Base-by-base conservation (phyloP, 2,797 vertebrate genomes). In the Paratrypauchen microcephalus region DNA sequence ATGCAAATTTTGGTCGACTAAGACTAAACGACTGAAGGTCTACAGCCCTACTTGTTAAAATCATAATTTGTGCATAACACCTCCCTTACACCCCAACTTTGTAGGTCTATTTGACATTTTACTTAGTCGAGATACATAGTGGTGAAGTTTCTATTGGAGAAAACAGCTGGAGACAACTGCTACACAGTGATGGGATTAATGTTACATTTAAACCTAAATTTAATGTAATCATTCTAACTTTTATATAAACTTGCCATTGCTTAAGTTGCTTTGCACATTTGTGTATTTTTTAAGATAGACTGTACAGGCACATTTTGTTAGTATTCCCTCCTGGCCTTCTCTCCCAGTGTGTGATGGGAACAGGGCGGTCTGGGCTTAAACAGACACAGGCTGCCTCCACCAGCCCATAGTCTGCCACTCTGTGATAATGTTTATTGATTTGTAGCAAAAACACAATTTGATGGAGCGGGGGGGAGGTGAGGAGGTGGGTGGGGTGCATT, bases 361-460 rank as follows among this genome's bases (percentile, higher is more conserved):
- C 87, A 79, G 87, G 88, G 89, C 65, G 80, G 87, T 84, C 89
- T 82, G 78, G 78, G 83, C 86, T 91, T 83, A 88, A 88, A 92
- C 88, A 89, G 80, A 91, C 89, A 91, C 66, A 88, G 81, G 74
- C 87, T 88, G 89, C 87, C 90, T 90, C 82, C 81, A 82, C 83
- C 86, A 82, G 87, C 84, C 87, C 90, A 91, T 92, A 90, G 91
- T 88, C 91, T 94, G 92, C 89, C 91, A 90, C 86, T 90, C 88
- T 91, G 86, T 93, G 92, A 92, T 93, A 91, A 93, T 93, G 93
- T 94, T 93, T 94, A 93, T 93, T 93, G 92, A 93, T 93, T 89
- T 88, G 88, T 82, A 69, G 88, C 89, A 86, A 88, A 89, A 92
- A 90, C 86, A 87, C 90, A 87, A 87, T 92, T 92, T 91, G 91